Percentiles rank a stretch among this genome's conserved stretches.
Evolutionary conservation across 1,140 invertebrate genomes (phyloP).

Genomic region (Onthophagus taurus): DNA sequence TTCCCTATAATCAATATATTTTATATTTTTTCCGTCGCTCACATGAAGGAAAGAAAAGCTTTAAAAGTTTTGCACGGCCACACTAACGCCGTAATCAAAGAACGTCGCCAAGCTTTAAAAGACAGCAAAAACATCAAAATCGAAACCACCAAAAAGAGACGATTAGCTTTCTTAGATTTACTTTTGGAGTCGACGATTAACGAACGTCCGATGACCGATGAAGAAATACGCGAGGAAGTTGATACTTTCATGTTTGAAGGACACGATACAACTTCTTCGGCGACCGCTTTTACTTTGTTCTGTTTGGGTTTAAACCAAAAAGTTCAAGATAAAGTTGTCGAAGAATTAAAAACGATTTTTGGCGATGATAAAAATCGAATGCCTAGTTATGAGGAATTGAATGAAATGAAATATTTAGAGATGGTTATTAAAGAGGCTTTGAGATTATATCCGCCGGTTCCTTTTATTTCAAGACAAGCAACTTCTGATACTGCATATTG

Average conservation of each 20-base stretch:
- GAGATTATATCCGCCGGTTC: constrained; percentile 43
- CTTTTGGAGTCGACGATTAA: constrained; percentile 52
- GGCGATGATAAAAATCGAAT: constrained; percentile 38
- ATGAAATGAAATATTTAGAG: constrained; percentile 42
- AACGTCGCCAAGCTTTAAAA: constrained; percentile 31
- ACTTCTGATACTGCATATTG: constrained; percentile 37
- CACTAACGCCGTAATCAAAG: constrained; percentile 48
- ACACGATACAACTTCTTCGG: constrained; percentile 58
- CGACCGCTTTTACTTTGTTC: constrained; percentile 47
- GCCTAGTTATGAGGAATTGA: constrained; percentile 35
- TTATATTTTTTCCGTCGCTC: constrained; percentile 22
- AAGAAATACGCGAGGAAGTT: constrained; percentile 62
- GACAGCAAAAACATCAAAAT: constrained; percentile 19
- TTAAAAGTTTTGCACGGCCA: constrained; percentile 58
- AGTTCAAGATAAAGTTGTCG: constrained; percentile 33
- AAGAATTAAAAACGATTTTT: constrained; percentile 43
- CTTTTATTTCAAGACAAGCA: constrained; percentile 49
- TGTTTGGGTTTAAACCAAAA: constrained; percentile 48
- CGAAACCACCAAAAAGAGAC: constrained; percentile 32
- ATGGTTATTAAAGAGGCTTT: constrained; percentile 39
- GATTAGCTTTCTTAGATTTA: constrained; percentile 67
- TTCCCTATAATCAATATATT: constrained; percentile 30
- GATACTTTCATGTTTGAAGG: constrained; percentile 67
- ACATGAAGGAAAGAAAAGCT: constrained; percentile 37
- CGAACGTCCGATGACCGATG: constrained; percentile 46